Conservation (phyloP, 37 sponge, comb jelly and placozoan genomes). For the Geodia barretti region DNA sequence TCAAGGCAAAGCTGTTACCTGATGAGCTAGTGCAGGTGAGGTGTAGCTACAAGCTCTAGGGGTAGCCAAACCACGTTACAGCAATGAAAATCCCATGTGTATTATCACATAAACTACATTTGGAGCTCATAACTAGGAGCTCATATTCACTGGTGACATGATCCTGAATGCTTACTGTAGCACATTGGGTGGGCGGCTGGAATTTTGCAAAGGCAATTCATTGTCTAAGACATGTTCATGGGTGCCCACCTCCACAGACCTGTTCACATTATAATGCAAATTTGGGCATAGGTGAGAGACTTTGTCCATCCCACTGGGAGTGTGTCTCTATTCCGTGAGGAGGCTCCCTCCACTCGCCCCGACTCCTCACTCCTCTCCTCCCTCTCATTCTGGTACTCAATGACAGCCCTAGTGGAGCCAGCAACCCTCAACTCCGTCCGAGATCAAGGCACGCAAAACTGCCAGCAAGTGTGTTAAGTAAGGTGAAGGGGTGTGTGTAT, state of each 20-base stretch:
- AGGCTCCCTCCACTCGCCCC: slow-evolving; percentile 23
- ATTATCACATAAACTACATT: no score
- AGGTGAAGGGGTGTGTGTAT: neutral
- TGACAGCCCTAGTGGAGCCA: slow-evolving; percentile 6
- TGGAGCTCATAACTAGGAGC: no score
- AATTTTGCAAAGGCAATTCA: no score
- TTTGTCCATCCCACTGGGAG: slow-evolving; percentile 60
- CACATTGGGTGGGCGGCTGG: no score
- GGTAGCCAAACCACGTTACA: no score
- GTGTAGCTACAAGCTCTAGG: no score
- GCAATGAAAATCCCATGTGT: no score
- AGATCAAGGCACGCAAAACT: slow-evolving; percentile 46
- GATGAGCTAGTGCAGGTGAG: slow-evolving; percentile 57
- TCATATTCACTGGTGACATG: no score
- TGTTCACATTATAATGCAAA: no score
- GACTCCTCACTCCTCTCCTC: slow-evolving; percentile 52
- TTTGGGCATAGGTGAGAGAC: slow-evolving; percentile 58
- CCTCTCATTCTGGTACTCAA: slow-evolving; percentile 58
- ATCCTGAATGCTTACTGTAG: no score
- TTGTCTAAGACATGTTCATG: no score
- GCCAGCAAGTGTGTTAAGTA: slow-evolving; percentile 62
- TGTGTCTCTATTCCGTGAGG: slow-evolving; percentile 70
- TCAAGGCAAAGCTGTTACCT: slow-evolving; percentile 87
- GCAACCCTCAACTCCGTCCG: slow-evolving; percentile 38
- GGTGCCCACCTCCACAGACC: no score